phyloP scores from a whole-genome alignment of 2,888 invertebrate genomes.

The Antitype chi region DNA sequence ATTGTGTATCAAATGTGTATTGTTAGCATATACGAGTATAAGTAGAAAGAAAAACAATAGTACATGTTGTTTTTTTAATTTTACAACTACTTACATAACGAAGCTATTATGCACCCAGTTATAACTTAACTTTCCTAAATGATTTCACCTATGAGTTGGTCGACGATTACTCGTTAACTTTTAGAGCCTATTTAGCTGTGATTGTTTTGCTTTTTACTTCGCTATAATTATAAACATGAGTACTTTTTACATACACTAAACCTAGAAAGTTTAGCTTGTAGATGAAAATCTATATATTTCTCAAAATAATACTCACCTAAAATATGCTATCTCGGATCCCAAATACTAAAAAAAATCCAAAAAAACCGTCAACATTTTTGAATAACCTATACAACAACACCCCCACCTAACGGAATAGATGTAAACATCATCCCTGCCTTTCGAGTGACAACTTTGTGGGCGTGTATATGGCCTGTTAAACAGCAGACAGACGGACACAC shows the following conservation, averaged over 20 bases:
- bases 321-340: no score
- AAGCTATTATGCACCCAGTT: not conserved
- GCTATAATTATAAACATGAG: not conserved
- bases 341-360: not conserved
- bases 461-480: not conserved
- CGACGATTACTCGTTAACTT: not conserved
- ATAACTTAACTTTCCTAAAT: not conserved
- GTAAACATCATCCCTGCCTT: not conserved
- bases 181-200: not conserved
- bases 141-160: not conserved
- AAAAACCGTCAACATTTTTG: not conserved
- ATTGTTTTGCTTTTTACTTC: not conserved
- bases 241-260: not conserved
- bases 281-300: no score
- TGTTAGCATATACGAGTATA: constrained; percentile 3
- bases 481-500: no score
- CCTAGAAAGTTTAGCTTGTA: not conserved
- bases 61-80: not conserved
- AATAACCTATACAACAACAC: no score
- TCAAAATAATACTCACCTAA: no score
- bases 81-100: not conserved
- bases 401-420: not conserved
- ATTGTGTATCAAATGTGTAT: constrained; percentile 19
- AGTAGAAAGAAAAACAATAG: not conserved
- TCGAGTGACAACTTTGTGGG: not conserved